phyloP scores from a whole-genome alignment of 2,888 invertebrate species.

The Leistus spinibarbis region DNA sequence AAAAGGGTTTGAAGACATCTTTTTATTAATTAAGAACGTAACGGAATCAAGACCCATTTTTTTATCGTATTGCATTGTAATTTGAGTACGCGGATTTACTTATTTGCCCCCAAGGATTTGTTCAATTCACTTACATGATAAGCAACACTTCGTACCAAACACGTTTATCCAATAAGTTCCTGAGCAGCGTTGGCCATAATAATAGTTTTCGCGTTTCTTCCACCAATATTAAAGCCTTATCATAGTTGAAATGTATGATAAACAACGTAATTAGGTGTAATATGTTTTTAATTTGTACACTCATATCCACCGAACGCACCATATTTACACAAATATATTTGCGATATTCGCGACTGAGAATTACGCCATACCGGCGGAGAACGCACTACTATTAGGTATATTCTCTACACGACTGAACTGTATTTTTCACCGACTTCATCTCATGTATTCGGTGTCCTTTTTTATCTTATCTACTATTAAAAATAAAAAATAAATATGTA shows the following conservation, averaged over 20 bases:
- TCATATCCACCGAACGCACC: slow-evolving; percentile 30
- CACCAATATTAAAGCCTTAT: slow-evolving; percentile 22
- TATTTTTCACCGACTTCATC: slow-evolving; percentile 3
- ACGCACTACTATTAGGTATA: neutral
- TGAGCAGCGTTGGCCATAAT: slow-evolving; percentile 16
- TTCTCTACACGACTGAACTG: neutral
- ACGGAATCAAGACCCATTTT: too few relatives aligned
- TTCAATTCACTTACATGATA: slow-evolving; percentile 24
- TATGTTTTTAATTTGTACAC: slow-evolving; percentile 27
- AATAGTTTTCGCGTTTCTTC: slow-evolving; percentile 29
- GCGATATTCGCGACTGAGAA: neutral
- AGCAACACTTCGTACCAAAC: slow-evolving; percentile 29
- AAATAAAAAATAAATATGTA: neutral
- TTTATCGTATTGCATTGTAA: too few relatives aligned
- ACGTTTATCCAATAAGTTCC: slow-evolving; percentile 28
- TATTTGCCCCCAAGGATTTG: too few relatives aligned
- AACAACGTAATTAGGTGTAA: slow-evolving; percentile 24
- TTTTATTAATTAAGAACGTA: too few relatives aligned
- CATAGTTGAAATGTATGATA: slow-evolving; percentile 28
- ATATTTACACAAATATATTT: slow-evolving; percentile 8
- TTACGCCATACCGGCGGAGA: neutral
- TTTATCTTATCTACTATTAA: neutral
- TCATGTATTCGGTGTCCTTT: neutral
- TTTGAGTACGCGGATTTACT: too few relatives aligned
- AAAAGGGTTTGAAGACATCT: too few relatives aligned